phyloP scores from a whole-genome alignment of 2,888 invertebrate species.

The Fragum fragum region DNA sequence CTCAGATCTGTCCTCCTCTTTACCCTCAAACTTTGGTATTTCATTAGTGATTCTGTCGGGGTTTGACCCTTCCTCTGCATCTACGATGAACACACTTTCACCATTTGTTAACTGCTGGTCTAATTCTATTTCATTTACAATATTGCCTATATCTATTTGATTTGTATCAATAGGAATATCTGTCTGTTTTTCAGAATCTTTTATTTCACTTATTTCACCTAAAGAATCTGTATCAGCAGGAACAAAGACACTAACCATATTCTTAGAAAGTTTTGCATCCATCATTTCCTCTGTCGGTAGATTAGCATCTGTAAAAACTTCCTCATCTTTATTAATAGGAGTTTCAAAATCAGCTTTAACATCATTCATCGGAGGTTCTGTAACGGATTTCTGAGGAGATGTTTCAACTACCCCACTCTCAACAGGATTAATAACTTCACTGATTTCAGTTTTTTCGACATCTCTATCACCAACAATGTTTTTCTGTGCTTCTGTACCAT shows the following conservation, averaged over 20 bases:
- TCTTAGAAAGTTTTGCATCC: background rate
- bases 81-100: slow-evolving; percentile 21
- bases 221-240: slow-evolving; percentile 24
- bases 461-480: background rate
- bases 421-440: background rate
- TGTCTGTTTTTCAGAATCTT: background rate
- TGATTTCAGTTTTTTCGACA: background rate
- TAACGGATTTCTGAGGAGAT: background rate
- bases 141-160: slow-evolving; percentile 51
- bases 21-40: background rate
- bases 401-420: background rate
- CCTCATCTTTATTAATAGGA: background rate
- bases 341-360: background rate
- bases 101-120: slow-evolving; percentile 32
- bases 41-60: background rate
- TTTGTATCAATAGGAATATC: background rate
- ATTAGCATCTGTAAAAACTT: background rate
- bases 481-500: background rate
- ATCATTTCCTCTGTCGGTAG: background rate
- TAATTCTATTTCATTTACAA: slow-evolving; percentile 46
- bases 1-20: background rate
- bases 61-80: background rate
- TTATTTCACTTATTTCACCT: background rate
- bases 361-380: background rate
- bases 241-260: slow-evolving; percentile 40